phyloP scores from a whole-genome alignment of 2,888 invertebrate species.

The Cheilosia soror region DNA sequence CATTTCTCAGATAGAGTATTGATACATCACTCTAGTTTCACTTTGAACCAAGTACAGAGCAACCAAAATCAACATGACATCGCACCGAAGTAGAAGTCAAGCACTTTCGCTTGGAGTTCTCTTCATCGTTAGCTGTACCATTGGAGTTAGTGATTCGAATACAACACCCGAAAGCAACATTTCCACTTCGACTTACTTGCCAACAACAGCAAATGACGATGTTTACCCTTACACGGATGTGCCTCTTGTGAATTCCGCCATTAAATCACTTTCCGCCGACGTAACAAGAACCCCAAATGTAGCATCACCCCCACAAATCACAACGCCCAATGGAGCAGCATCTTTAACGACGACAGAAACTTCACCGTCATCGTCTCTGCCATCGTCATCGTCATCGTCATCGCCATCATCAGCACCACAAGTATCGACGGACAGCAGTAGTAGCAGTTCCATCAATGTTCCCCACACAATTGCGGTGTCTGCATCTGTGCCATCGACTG shows the following conservation, averaged over 20 bases:
- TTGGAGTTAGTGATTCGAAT: slow-evolving; percentile 62
- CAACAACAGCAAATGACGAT: slow-evolving; percentile 36
- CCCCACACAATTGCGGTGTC: slow-evolving; percentile 50
- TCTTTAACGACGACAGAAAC: slow-evolving; percentile 59
- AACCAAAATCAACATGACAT: slow-evolving; percentile 50
- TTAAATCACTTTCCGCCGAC: slow-evolving; percentile 56
- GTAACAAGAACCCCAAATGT: slow-evolving; percentile 64
- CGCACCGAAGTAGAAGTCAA: slow-evolving; percentile 34
- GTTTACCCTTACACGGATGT: slow-evolving; percentile 60
- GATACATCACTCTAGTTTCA: background rate
- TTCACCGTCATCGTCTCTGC: slow-evolving; percentile 33
- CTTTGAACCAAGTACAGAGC: background rate
- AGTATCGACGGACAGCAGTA: background rate
- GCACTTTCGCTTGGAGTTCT: slow-evolving; percentile 39
- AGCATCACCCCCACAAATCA: slow-evolving; percentile 51
- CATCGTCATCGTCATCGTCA: slow-evolving; percentile 5
- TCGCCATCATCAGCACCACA: slow-evolving; percentile 12
- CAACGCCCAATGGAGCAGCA: slow-evolving; percentile 50
- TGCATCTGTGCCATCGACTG: slow-evolving; percentile 51
- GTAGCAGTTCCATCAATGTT: slow-evolving; percentile 40
- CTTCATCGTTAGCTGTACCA: slow-evolving; percentile 47
- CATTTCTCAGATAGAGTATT: slow-evolving; percentile 47
- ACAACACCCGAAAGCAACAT: slow-evolving; percentile 44
- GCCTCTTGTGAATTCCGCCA: slow-evolving; percentile 56
- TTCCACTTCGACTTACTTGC: slow-evolving; percentile 20